phyloP scores from a whole-genome alignment of 2,113 vertebrate genomes.

The Aramus guarauna region DNA sequence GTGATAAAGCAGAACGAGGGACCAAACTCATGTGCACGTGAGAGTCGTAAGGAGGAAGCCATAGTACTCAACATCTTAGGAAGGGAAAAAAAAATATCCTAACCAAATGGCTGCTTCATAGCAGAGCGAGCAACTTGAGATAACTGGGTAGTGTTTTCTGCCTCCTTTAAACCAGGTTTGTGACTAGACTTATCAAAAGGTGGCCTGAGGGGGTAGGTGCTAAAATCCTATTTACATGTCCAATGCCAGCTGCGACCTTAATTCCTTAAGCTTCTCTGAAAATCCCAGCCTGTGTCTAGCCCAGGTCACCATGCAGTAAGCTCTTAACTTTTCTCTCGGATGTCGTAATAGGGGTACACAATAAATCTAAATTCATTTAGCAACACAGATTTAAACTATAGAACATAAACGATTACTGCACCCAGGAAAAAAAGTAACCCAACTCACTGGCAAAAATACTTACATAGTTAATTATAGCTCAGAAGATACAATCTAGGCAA shows the following conservation, averaged over 20 bases:
- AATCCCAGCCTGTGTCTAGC: not conserved
- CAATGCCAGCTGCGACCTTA: not conserved
- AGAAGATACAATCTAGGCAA: not conserved
- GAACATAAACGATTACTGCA: not conserved
- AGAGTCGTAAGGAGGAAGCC: accelerated
- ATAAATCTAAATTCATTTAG: not conserved
- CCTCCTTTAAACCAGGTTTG: not conserved
- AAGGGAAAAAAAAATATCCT: not conserved
- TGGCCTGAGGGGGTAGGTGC: not conserved
- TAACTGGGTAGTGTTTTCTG: not conserved
- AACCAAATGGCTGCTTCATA: not conserved
- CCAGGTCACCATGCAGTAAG: not conserved
- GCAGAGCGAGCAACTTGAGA: not conserved
- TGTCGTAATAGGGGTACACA: not conserved
- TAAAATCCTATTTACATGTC: not conserved
- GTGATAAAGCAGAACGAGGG: not conserved
- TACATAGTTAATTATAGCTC: not conserved
- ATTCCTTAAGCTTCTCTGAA: slow-evolving; percentile 38
- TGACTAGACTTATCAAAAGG: not conserved
- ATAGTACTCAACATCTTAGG: accelerated
- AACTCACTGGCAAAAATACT: not conserved
- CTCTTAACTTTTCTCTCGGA: not conserved
- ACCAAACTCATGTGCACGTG: accelerated
- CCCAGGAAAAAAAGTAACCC: not conserved
- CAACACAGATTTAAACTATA: not conserved